Conservation (phyloP, 2,113 vertebrate species). For the Syngnathoides biaculeatus region DNA sequence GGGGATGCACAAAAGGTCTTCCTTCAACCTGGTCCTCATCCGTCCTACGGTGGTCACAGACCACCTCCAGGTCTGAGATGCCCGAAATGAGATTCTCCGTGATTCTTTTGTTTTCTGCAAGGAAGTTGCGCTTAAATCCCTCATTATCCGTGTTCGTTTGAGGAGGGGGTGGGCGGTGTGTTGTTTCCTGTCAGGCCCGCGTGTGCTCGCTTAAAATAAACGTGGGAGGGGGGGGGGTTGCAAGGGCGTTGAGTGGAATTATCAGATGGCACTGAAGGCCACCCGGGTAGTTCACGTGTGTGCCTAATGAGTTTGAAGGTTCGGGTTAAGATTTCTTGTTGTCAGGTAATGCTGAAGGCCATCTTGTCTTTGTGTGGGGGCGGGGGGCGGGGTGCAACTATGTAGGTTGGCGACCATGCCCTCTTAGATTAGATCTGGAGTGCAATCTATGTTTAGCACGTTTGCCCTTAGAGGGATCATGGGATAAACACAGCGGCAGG, state of each 20-base stretch:
- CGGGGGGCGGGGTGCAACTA: constrained; percentile 19
- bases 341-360: constrained; percentile 21
- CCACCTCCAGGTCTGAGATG: constrained; percentile 33
- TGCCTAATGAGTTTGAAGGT: constrained; percentile 7
- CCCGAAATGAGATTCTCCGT: constrained; percentile 39
- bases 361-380: constrained; percentile 5
- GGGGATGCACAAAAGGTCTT: constrained; percentile 30
- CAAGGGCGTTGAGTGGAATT: constrained; percentile 62
- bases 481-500: constrained; percentile 54
- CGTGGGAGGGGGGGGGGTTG: constrained; percentile 13
- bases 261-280: constrained; percentile 68
- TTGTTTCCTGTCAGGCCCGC: constrained; percentile 31
- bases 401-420: constrained; percentile 54
- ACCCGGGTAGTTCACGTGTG: background rate
- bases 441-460: constrained; percentile 69
- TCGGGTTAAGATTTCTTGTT: constrained; percentile 12
- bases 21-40: constrained; percentile 30
- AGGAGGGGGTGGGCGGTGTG: constrained; percentile 17
- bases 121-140: constrained; percentile 57
- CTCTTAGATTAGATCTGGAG: constrained; percentile 66
- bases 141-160: constrained; percentile 53
- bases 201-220: constrained; percentile 29
- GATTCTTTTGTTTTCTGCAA: constrained; percentile 28
- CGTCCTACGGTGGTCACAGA: constrained; percentile 25
- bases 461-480: constrained; percentile 65